Evolutionary conservation across 2,797 vertebrate genomes (phyloP).

Genomic region (Smutsia gigantea): DNA sequence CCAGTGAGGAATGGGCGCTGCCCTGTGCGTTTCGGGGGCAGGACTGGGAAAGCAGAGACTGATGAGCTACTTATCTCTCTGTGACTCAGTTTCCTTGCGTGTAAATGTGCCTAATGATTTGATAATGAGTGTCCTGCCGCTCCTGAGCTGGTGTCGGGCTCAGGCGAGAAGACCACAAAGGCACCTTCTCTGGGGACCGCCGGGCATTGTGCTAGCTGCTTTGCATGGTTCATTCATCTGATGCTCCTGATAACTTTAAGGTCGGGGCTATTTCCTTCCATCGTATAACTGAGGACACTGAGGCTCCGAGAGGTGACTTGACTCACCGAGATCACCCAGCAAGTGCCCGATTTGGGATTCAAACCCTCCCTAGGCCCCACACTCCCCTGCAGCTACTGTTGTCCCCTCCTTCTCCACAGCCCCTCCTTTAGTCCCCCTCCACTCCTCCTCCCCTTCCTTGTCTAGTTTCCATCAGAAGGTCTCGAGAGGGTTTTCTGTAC

Average conservation of each 20-base stretch:
- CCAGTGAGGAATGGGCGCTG: neutral
- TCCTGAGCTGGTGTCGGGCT: neutral
- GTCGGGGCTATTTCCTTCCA: neutral
- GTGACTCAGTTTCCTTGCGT: neutral
- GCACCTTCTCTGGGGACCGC: neutral
- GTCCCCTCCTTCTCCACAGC: rapidly evolving
- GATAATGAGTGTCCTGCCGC: neutral
- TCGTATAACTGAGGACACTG: neutral
- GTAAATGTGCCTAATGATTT: neutral
- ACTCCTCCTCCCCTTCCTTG: neutral
- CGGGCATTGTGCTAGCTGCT: neutral
- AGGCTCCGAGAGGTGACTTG: neutral
- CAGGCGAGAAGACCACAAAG: neutral
- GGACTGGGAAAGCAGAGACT: neutral
- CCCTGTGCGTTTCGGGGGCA: rapidly evolving
- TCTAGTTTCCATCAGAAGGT: neutral
- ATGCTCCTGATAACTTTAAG: neutral
- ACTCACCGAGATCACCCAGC: neutral
- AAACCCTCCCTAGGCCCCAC: neutral
- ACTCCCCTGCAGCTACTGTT: too few relatives aligned
- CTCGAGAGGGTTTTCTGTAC: neutral
- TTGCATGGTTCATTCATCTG: too few relatives aligned
- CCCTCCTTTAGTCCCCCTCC: neutral
- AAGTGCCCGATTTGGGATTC: neutral
- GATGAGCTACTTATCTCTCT: neutral